A percentile compares a stretch with the other conserved stretches of the same genome.
These are phyloP conservation scores for Genyomyrus donnyi DNA, from an alignment of 2,113 vertebrate genomes.

Conservation along the genomic window DNA sequence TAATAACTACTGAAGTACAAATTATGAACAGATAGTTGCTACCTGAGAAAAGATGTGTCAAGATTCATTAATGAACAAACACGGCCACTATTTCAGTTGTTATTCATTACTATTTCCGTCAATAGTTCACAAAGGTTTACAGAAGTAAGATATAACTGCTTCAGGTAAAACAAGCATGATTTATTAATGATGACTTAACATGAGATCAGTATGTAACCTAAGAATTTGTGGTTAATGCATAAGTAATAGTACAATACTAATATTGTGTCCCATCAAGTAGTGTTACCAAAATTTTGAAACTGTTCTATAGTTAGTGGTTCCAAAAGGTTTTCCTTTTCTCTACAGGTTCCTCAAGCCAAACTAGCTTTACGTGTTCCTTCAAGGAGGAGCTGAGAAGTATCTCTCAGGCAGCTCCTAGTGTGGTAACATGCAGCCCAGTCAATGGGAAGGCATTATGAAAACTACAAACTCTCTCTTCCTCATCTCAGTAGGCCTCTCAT, in stretches of 20 bases:
- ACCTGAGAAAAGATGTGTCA: too few species aligned
- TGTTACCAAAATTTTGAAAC: background rate
- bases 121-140: background rate
- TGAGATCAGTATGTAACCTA: background rate
- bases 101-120: background rate
- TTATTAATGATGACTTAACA: background rate
- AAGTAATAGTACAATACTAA: too few species aligned
- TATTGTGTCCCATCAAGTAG: background rate
- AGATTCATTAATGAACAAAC: background rate
- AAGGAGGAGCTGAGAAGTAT: background rate
- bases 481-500: background rate
- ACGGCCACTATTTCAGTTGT: background rate
- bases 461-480: background rate
- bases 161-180: background rate
- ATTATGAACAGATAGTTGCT: background rate
- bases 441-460: background rate
- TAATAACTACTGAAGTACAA: background rate
- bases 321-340: background rate
- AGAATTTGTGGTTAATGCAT: background rate
- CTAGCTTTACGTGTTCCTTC: background rate
- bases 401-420: background rate
- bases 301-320: background rate
- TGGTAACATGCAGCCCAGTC: background rate
- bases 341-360: background rate
- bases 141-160: background rate